phyloP scores from a whole-genome alignment of 2,113 vertebrate species.

The Holacanthus passer region DNA sequence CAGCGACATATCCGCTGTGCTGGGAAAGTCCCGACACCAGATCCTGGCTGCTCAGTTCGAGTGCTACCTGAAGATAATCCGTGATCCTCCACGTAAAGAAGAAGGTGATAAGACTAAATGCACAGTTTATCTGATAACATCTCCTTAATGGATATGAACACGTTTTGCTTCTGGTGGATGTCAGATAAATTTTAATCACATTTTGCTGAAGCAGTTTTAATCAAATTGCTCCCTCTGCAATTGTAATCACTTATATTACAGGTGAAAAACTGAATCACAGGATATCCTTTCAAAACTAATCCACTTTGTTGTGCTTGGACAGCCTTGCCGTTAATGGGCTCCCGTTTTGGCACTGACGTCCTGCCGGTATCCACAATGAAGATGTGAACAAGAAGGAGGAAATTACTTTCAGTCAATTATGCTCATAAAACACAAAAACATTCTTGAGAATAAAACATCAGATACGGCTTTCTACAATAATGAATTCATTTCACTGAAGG shows the following conservation, averaged over 20 bases:
- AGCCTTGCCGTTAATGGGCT: not conserved
- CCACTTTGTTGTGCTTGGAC: not conserved
- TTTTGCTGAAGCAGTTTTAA: not conserved
- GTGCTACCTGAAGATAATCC: conserved; percentile 86
- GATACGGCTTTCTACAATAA: not conserved
- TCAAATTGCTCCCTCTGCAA: not conserved
- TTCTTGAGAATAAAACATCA: not conserved
- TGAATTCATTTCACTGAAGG: not conserved
- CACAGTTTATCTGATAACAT: not conserved
- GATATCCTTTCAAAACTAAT: not conserved
- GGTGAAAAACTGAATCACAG: not conserved
- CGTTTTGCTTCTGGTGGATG: not conserved
- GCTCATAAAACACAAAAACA: not conserved
- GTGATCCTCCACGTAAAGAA: conserved; percentile 70
- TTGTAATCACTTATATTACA: not conserved
- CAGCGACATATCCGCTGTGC: conserved; percentile 22
- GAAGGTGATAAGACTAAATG: conserved; percentile 65
- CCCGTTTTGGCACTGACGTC: not conserved
- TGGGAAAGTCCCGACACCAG: conserved; percentile 53
- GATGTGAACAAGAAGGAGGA: not conserved
- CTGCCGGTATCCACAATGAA: not conserved
- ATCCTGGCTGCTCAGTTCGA: conserved; percentile 86
- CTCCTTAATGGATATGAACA: not conserved
- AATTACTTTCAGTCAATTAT: not conserved
- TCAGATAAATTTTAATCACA: not conserved